Evolutionary conservation across 1,140 invertebrate species (phyloP).

Genomic region (Musca domestica): DNA sequence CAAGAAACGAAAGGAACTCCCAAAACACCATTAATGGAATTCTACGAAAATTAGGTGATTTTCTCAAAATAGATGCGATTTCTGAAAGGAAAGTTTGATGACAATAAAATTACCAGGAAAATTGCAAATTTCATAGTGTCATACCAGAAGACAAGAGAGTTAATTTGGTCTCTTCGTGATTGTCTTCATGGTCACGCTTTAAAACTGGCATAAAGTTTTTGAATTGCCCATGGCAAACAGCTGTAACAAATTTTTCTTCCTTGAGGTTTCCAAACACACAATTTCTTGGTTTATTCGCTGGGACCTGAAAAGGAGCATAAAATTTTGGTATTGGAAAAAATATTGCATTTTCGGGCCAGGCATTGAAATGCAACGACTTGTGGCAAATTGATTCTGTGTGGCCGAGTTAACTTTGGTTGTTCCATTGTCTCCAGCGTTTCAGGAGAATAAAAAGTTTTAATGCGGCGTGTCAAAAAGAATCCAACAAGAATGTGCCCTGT

Average conservation of each 20-base stretch:
- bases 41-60: background rate
- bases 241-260: background rate
- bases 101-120: constrained; percentile 13
- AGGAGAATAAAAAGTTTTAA: constrained; percentile 16
- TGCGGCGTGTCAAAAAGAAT: background rate
- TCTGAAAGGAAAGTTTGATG: background rate
- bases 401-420: too few species aligned
- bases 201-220: background rate
- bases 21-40: constrained; percentile 1
- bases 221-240: constrained; percentile 6
- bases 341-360: too few species aligned
- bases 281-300: too few species aligned
- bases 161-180: background rate
- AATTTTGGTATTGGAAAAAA: too few species aligned
- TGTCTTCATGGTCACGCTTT: constrained; percentile 9
- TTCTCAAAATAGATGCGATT: background rate
- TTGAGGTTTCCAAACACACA: too few species aligned
- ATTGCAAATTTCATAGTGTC: constrained; percentile 6
- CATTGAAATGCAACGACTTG: background rate
- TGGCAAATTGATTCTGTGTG: constrained; percentile 12
- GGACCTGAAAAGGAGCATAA: too few species aligned
- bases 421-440: background rate
- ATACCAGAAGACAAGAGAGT: background rate
- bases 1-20: background rate
- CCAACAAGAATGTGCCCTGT: background rate